A percentile compares a stretch with the other conserved stretches of the same genome.
These are phyloP conservation scores for Serripes groenlandicus DNA, from an alignment of 2,888 invertebrate genomes.

Conservation along the genomic window DNA sequence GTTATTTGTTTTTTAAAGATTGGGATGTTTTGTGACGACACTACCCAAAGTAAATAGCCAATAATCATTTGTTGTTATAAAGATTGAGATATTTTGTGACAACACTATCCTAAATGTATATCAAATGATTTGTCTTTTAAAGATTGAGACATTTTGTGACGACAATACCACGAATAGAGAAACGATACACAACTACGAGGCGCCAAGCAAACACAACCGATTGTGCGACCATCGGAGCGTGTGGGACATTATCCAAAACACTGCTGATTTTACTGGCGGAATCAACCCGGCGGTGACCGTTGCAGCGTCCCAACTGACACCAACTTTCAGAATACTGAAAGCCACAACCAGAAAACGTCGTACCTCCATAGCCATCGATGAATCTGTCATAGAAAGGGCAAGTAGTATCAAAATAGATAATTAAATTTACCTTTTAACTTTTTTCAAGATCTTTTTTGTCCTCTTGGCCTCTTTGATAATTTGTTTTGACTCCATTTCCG, in stretches of 20 bases:
- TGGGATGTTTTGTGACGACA: no score
- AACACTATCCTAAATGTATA: no score
- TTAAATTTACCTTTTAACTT: no score
- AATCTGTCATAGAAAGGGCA: neutral
- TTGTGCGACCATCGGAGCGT: conserved; percentile 89
- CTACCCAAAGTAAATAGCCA: no score
- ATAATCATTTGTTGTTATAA: no score
- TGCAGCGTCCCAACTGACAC: conserved; percentile 59
- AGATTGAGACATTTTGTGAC: conserved; percentile 89
- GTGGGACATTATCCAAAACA: conserved; percentile 88
- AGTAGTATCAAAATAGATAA: no score
- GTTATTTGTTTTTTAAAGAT: no score
- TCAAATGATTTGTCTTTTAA: conserved; percentile 27
- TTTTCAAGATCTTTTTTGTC: neutral
- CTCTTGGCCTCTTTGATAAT: no score
- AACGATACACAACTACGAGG: conserved; percentile 88
- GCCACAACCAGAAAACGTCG: conserved; percentile 59
- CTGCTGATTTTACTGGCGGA: conserved; percentile 79
- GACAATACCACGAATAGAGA: conserved; percentile 77
- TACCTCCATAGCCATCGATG: conserved; percentile 71
- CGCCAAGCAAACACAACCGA: conserved; percentile 90
- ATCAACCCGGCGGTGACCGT: conserved; percentile 50
- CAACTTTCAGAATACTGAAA: conserved; percentile 72
- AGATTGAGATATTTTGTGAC: no score
- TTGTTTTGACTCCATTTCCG: no score